phyloP scores from a whole-genome alignment of 2,888 invertebrate species.

The Watsonalla cultraria region DNA sequence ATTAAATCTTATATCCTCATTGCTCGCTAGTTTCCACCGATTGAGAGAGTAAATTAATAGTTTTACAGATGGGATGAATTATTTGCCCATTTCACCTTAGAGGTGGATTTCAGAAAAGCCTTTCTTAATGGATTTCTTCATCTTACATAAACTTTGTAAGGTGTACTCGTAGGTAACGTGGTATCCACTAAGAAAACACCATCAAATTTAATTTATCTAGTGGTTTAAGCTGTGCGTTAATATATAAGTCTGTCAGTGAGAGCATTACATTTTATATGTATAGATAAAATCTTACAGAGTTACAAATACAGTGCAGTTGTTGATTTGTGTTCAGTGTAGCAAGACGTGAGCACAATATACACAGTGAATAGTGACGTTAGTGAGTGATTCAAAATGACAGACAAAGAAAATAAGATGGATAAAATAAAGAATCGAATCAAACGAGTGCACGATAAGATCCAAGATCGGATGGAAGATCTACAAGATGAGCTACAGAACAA shows the following conservation, averaged over 20 bases:
- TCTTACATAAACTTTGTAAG: too few relatives aligned
- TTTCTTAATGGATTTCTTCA: not conserved
- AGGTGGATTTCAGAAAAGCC: not conserved
- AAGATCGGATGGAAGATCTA: conserved; percentile 62
- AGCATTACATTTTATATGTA: too few relatives aligned
- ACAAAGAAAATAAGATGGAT: conserved; percentile 58
- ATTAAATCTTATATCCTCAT: too few relatives aligned
- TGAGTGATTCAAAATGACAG: conserved; percentile 35
- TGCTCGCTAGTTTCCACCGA: too few relatives aligned
- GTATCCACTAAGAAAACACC: too few relatives aligned
- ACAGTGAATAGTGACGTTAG: not conserved
- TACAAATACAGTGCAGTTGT: not conserved
- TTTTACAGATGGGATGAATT: too few relatives aligned
- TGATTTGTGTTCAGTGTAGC: not conserved
- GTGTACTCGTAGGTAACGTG: too few relatives aligned
- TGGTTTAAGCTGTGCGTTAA: too few relatives aligned
- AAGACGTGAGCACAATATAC: not conserved
- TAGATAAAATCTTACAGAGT: not conserved
- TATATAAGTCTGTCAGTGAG: too few relatives aligned
- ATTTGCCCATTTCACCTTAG: too few relatives aligned
- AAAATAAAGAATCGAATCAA: conserved; percentile 51
- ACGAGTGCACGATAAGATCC: conserved; percentile 62
- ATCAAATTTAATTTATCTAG: too few relatives aligned
- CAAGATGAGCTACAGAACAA: conserved; percentile 66
- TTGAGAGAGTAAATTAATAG: too few relatives aligned